Evolutionary conservation across 2,888 invertebrate species (phyloP).

Genomic region (Gymnosoma rotundatum): DNA sequence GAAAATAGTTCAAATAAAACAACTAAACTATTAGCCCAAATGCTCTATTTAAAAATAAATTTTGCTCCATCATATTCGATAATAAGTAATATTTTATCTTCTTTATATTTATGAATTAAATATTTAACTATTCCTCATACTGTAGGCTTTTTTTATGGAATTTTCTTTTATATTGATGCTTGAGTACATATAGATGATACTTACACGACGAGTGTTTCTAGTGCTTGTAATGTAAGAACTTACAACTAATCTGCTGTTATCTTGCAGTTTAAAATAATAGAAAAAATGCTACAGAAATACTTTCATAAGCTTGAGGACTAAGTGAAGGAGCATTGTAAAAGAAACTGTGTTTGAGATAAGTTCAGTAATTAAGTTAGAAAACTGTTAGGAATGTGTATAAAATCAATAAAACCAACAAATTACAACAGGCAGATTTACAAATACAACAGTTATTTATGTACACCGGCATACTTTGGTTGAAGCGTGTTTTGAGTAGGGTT

Average conservation of each 20-base stretch:
- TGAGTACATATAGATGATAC: background rate
- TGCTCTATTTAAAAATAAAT: too few relatives aligned
- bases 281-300: conserved; percentile 14
- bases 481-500: too few relatives aligned
- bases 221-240: background rate
- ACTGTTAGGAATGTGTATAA: conserved; percentile 40
- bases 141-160: too few relatives aligned
- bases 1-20: too few relatives aligned
- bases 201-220: conserved; percentile 22
- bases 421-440: background rate
- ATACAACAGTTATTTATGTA: too few relatives aligned
- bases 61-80: too few relatives aligned
- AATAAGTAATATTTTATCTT: too few relatives aligned
- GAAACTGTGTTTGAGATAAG: conserved; percentile 36
- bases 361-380: conserved; percentile 56
- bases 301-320: conserved; percentile 15
- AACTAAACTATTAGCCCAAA: too few relatives aligned
- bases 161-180: background rate
- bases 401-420: conserved; percentile 53
- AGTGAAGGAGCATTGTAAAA: background rate
- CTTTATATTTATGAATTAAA: too few relatives aligned
- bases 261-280: conserved; percentile 2
- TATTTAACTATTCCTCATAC: too few relatives aligned
- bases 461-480: too few relatives aligned
- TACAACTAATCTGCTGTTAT: conserved; percentile 20